phyloP scores from a whole-genome alignment of 2,888 invertebrate genomes.

The Cheilosia variabilis region DNA sequence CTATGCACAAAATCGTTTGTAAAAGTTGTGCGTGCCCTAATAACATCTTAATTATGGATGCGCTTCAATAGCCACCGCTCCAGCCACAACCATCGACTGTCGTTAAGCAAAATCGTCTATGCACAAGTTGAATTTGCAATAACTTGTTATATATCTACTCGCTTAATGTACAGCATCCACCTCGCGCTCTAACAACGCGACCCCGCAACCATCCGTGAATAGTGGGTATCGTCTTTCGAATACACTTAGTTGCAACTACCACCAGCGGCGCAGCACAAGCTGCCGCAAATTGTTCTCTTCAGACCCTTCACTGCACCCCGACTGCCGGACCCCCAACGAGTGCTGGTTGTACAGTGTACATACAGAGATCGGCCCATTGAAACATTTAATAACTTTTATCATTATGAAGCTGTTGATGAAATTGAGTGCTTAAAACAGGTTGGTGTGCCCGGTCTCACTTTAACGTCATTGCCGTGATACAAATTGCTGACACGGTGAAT shows the following conservation, averaged over 20 bases:
- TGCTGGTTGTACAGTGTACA: neutral
- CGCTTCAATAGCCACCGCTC: too few species aligned
- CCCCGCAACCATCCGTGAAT: neutral
- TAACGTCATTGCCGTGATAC: conserved; percentile 1
- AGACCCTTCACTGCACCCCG: neutral
- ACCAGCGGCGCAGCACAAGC: neutral
- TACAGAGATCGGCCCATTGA: neutral
- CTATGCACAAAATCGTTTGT: too few species aligned
- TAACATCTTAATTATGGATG: too few species aligned
- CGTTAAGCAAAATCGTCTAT: neutral
- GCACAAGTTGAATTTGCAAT: conserved; percentile 10
- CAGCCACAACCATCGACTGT: too few species aligned
- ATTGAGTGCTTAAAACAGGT: conserved; percentile 64
- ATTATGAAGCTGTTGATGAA: conserved; percentile 46
- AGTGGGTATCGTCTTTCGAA: conserved; percentile 25
- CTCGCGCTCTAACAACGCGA: neutral
- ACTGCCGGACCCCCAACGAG: neutral
- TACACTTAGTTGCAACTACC: conserved; percentile 28
- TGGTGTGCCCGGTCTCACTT: conserved; percentile 24
- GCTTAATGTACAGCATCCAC: neutral
- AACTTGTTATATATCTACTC: neutral
- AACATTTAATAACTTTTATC: conserved; percentile 66
- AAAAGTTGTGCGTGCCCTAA: too few species aligned
- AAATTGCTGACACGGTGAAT: conserved; percentile 18
- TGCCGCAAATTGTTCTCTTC: conserved; percentile 15